These are phyloP conservation scores for Heliconius hortense DNA, from an alignment of 2,888 invertebrate genomes.

Conservation along the genomic window DNA sequence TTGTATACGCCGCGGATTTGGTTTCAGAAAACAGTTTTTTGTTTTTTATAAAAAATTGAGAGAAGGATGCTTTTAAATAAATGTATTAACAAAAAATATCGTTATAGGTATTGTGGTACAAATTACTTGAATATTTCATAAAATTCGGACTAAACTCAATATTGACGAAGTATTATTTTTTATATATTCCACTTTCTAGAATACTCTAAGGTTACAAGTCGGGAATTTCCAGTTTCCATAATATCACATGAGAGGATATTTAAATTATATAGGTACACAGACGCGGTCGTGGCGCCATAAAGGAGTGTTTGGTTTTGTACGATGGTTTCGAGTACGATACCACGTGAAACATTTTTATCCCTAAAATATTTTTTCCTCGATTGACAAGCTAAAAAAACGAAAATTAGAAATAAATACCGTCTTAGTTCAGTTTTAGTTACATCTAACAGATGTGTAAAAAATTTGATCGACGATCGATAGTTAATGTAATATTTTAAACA, in stretches of 20 bases:
- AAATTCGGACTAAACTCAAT: background rate
- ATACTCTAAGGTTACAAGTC: background rate
- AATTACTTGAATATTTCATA: background rate
- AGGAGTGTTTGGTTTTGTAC: background rate
- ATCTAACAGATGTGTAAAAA: too few relatives aligned
- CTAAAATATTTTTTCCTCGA: background rate
- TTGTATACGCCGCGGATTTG: background rate
- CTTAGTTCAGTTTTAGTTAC: background rate
- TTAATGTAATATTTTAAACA: too few relatives aligned
- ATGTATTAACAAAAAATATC: background rate
- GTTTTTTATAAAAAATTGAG: background rate
- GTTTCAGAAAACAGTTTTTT: background rate
- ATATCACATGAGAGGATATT: slow-evolving; percentile 6
- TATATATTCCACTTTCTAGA: background rate
- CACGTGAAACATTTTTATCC: background rate
- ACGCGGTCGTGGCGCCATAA: background rate
- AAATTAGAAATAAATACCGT: background rate
- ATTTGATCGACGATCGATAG: too few relatives aligned
- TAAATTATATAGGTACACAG: slow-evolving; percentile 5
- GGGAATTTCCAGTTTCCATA: slow-evolving; percentile 5
- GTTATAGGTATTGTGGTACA: background rate
- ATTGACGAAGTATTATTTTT: background rate
- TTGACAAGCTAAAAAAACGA: background rate
- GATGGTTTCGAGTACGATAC: background rate
- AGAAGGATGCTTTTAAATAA: background rate